A percentile compares a stretch with the other conserved stretches of the same genome.
These are phyloP conservation scores for Poicephalus meyeri DNA, from an alignment of 2,113 vertebrate genomes.

Conservation along the genomic window DNA sequence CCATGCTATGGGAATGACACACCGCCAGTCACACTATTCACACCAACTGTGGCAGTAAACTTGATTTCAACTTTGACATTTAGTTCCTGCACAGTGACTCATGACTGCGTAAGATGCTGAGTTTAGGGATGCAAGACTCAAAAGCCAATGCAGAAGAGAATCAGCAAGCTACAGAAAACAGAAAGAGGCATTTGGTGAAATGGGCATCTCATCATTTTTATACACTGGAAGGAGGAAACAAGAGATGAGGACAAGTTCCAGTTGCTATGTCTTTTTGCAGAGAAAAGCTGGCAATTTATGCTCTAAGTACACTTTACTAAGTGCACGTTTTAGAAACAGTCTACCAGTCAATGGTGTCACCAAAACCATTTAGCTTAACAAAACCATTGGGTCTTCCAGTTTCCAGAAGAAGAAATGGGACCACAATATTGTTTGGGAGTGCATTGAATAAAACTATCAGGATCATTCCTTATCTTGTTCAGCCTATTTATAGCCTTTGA, in stretches of 20 bases:
- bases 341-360: not conserved
- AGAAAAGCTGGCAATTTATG: not conserved
- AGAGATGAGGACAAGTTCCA: not conserved
- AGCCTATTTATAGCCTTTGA: not conserved
- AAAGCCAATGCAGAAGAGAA: constrained; percentile 27
- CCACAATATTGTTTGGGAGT: not conserved
- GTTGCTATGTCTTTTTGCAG: not conserved
- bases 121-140: constrained; percentile 39
- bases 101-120: not conserved
- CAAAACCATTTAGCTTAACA: not conserved
- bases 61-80: constrained; percentile 77
- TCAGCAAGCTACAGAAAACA: not conserved
- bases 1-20: constrained; percentile 33
- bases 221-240: not conserved
- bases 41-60: constrained; percentile 57
- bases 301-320: not conserved
- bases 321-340: not conserved
- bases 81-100: constrained; percentile 67
- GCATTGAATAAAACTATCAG: not conserved
- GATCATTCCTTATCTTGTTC: not conserved
- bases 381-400: not conserved
- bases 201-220: not conserved
- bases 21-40: constrained; percentile 26
- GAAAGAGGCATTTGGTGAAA: not conserved
- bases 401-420: not conserved